Conservation (phyloP, 1,140 invertebrate genomes). For the Mya arenaria region DNA sequence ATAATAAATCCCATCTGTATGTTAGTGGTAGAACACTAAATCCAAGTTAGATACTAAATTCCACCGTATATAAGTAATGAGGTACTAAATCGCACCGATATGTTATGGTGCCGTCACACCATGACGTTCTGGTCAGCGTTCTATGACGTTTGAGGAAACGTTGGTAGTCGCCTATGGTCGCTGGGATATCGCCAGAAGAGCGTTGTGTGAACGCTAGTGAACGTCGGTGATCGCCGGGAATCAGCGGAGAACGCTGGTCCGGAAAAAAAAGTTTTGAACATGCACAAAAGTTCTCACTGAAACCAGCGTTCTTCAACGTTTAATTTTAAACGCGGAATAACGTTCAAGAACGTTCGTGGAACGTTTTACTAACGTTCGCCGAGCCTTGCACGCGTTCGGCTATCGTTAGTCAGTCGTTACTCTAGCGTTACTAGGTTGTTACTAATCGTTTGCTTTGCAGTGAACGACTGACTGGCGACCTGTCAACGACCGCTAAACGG, state of each 20-base stretch:
- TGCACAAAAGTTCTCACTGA: conserved; percentile 27
- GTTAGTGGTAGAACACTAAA: too few species aligned
- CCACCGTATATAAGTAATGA: too few species aligned
- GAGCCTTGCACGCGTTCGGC: background rate
- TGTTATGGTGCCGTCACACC: conserved; percentile 21
- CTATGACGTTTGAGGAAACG: conserved; percentile 30
- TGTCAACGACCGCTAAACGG: conserved; percentile 23
- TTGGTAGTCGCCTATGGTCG: conserved; percentile 29
- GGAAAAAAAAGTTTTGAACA: conserved; percentile 13
- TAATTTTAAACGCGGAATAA: too few species aligned
- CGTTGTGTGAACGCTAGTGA: background rate
- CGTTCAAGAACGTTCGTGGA: conserved; percentile 14
- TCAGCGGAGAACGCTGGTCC: conserved; percentile 25
- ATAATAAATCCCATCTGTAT: too few species aligned
- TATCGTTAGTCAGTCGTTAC: conserved; percentile 19
- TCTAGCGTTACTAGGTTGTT: background rate
- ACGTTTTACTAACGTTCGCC: conserved; percentile 6
- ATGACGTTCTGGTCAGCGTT: conserved; percentile 26
- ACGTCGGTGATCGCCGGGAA: background rate
- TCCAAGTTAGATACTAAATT: too few species aligned
- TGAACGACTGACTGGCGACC: conserved; percentile 14
- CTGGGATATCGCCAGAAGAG: conserved; percentile 8
- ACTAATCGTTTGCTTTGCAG: conserved; percentile 15
- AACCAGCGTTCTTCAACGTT: conserved; percentile 47
- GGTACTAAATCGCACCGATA: too few species aligned